Evolutionary conservation across 2,888 invertebrate species (phyloP), one percentile per base, ranked within the genome.

Genomic region (Falcaria lacertinaria): DNA sequence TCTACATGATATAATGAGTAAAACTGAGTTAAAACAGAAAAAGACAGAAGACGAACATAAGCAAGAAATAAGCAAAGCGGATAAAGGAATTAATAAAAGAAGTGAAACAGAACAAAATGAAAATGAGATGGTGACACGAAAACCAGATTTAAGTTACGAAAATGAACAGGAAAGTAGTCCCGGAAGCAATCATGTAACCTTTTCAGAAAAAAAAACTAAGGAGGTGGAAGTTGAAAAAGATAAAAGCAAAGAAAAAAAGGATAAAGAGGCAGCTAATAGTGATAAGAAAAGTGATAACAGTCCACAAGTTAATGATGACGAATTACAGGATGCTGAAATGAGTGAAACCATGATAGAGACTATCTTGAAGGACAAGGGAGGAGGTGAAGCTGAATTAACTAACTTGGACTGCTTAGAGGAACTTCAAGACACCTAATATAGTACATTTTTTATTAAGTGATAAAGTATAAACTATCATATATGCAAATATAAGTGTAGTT

Each of bases 311-410:
- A 47, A 40, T 41, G 54, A 63, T 37, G 63, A 66, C 37, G 72
- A 74, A 57, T 49, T 48, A 17, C 68, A 75, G 44, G 80, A 79
- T 47, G 35, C 67, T 37, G 85, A 84, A 52, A 78, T 80, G 62
- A 80, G 74, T 55, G 80, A 81, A 32, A 80, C 85, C 50, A 64
- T 78, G 63, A 83, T 83, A 48, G 77, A 85, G 47, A 73, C 62
- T 45, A 65, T 84, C 41, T 59, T 85, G 41, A 76, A 78, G 49
- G 81, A 74, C 48, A 78, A 79, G 47, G 51, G 53, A 43, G 63
- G 52, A 17, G 67, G 49, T 44, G 43, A 44, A 7, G 47, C 46
- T 39, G 47, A 45, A 34, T 40, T 25, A 28, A 16, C 39, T n/a
- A 43, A 28, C 39, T 43, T 28, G 28, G 11, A 7, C 28, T 28